A percentile compares a stretch with the other conserved stretches of the same genome.
phyloP scores from a whole-genome alignment of 37 sponge, comb jelly and placozoan genomes.

The Dysidea cf. avara region DNA sequence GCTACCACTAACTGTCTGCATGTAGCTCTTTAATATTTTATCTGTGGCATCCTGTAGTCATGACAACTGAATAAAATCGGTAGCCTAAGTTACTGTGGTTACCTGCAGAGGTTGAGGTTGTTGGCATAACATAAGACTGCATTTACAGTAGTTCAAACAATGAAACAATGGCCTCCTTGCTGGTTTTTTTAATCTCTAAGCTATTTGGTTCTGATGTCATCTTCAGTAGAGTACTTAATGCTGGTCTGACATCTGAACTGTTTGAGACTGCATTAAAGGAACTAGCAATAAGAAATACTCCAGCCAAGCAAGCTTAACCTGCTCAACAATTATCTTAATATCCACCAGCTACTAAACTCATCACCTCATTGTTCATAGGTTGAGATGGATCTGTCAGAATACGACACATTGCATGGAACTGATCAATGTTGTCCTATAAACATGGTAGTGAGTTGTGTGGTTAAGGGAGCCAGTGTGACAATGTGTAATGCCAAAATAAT shows the following conservation, averaged over 20 bases:
- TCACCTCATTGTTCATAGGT: constrained; percentile 79
- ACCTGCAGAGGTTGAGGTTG: constrained; percentile 66
- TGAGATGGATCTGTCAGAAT: constrained; percentile 72
- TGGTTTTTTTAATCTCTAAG: constrained; percentile 51
- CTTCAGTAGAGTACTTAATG: constrained; percentile 53
- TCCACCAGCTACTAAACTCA: too few species aligned
- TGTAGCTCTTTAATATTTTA: constrained; percentile 51
- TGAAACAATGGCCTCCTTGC: constrained; percentile 42
- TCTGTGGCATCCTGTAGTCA: constrained; percentile 25
- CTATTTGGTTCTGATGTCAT: constrained; percentile 76
- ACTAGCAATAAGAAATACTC: constrained; percentile 68
- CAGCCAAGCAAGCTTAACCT: constrained; percentile 75
- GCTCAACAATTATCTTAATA: too few species aligned
- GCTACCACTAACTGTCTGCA: constrained; percentile 21
- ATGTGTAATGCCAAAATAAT: too few species aligned
- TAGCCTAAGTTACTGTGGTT: neutral
- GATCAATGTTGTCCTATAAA: constrained; percentile 67
- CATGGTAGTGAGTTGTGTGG: too few species aligned
- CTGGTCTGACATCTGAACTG: constrained; percentile 56
- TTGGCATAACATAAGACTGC: constrained; percentile 40
- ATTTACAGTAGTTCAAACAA: constrained; percentile 72
- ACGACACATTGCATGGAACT: constrained; percentile 61
- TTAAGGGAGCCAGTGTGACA: too few species aligned
- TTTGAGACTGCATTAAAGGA: constrained; percentile 63
- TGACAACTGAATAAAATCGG: neutral